A percentile compares a stretch with the other conserved stretches of the same genome.
phyloP scores from a whole-genome alignment of 2,888 invertebrate species.

The Clostera curtula region DNA sequence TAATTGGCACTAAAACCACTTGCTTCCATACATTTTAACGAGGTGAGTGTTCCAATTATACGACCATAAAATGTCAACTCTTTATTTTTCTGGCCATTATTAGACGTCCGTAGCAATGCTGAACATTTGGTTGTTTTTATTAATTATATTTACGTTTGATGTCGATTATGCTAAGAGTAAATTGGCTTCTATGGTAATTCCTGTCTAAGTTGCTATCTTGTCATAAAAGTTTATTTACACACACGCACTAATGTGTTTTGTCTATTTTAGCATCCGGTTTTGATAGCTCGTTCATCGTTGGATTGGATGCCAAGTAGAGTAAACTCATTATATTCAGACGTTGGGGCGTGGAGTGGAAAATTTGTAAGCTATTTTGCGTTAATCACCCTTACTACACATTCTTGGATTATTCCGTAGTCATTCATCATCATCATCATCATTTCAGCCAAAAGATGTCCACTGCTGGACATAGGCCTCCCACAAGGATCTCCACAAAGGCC shows the following conservation, averaged over 20 bases:
- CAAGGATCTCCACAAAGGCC: too few relatives aligned
- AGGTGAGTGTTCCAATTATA: too few relatives aligned
- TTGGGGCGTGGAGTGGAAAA: constrained; percentile 69
- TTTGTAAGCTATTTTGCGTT: constrained; percentile 39
- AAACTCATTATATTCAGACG: constrained; percentile 65
- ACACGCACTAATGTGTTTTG: neutral
- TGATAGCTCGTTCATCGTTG: constrained; percentile 57
- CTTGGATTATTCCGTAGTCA: too few relatives aligned
- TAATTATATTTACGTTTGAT: constrained; percentile 1
- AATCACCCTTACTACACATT: too few relatives aligned
- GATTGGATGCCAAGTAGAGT: constrained; percentile 70
- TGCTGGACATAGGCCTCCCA: too few relatives aligned
- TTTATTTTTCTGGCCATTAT: too few relatives aligned
- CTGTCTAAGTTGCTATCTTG: neutral
- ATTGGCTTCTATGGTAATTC: constrained; percentile 18
- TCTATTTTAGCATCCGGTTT: constrained; percentile 52
- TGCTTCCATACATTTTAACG: too few relatives aligned
- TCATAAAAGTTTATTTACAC: neutral
- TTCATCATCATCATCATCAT: too few relatives aligned
- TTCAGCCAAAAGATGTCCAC: too few relatives aligned
- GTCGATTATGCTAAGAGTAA: constrained; percentile 7
- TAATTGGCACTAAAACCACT: too few relatives aligned
- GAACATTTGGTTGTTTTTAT: constrained; percentile 3
- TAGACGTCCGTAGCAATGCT: constrained; percentile 6
- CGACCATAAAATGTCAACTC: too few relatives aligned